Evolutionary conservation across 2,888 invertebrate genomes (phyloP).

Genomic region (Lutraria lutraria): DNA sequence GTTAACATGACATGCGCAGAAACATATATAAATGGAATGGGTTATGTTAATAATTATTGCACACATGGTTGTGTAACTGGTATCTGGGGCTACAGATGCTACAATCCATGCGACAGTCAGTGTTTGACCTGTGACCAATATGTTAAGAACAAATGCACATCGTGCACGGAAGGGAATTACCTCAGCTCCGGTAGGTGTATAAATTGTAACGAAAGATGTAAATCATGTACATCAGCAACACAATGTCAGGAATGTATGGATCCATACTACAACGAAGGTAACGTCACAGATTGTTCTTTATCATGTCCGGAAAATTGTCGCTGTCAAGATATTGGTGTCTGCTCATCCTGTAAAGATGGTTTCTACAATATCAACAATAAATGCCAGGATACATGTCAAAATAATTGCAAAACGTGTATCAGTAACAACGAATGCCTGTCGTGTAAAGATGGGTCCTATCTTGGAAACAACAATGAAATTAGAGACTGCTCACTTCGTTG

Average conservation of each 20-base stretch:
- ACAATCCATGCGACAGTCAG: not conserved
- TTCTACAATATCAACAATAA: not conserved
- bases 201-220: no score
- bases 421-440: not conserved
- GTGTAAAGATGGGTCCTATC: not conserved
- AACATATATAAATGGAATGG: not conserved
- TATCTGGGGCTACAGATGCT: not conserved
- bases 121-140: not conserved
- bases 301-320: conserved; percentile 1
- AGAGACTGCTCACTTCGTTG: no score
- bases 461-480: no score
- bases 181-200: not conserved
- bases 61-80: no score
- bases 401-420: not conserved
- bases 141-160: not conserved
- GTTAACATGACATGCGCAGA: no score
- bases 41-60: no score
- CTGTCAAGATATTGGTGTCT: not conserved
- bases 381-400: not conserved
- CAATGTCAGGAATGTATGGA: no score
- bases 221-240: no score
- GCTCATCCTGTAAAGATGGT: not conserved
- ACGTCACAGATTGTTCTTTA: not conserved
- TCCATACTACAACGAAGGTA: not conserved
- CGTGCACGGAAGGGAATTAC: not conserved